Percentiles rank a stretch among this genome's conserved stretches.
These are phyloP conservation scores for Pseudomyrmex cubaensis DNA, from an alignment of 1,140 invertebrate species.

Conservation along the genomic window DNA sequence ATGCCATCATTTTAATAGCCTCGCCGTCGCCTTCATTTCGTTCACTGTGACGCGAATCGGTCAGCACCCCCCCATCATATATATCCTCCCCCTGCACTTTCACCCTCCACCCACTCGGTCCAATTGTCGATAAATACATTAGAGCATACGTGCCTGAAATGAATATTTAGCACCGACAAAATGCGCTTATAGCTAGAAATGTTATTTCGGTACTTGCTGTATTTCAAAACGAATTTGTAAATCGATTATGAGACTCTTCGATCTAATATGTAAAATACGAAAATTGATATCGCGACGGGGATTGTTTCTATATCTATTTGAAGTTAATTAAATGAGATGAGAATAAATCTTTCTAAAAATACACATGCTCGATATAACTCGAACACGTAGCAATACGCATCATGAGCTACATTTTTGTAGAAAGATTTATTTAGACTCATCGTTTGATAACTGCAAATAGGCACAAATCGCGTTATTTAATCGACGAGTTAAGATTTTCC, in stretches of 20 bases:
- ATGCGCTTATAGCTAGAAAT: conserved; percentile 49
- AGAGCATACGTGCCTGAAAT: conserved; percentile 55
- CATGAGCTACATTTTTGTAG: too few relatives aligned
- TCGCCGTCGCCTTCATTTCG: conserved; percentile 49
- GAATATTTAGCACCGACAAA: conserved; percentile 54
- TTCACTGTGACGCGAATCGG: conserved; percentile 49
- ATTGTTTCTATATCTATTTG: conserved; percentile 11
- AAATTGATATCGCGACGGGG: conserved; percentile 23
- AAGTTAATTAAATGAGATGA: neutral
- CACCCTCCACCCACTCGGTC: too few relatives aligned
- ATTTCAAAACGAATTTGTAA: neutral
- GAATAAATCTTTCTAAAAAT: neutral
- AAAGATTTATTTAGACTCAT: too few relatives aligned
- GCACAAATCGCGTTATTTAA: too few relatives aligned
- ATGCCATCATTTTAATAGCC: conserved; percentile 69
- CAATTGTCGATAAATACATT: conserved; percentile 54
- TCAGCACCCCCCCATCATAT: conserved; percentile 38
- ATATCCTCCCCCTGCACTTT: neutral
- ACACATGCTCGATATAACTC: neutral
- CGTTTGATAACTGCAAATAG: too few relatives aligned
- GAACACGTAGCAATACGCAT: too few relatives aligned
- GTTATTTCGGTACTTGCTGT: conserved; percentile 26
- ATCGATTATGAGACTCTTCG: conserved; percentile 38
- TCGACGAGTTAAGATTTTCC: too few relatives aligned
- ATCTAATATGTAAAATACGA: conserved; percentile 37